Percentiles rank a stretch among this genome's conserved stretches.
phyloP scores from a whole-genome alignment of 1,140 invertebrate species.

The Grapholita molesta region DNA sequence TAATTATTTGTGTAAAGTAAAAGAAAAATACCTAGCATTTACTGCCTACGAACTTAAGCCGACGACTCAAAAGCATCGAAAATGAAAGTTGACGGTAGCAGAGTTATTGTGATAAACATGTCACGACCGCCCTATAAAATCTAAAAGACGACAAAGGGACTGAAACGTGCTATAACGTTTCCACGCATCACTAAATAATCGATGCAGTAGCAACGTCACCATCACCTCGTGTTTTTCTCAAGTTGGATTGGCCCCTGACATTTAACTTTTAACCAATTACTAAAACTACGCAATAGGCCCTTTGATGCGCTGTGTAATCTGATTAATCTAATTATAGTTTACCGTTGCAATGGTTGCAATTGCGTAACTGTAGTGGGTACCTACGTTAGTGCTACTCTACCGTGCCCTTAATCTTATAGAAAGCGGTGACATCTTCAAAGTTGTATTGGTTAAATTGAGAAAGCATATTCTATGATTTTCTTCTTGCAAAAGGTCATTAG shows the following conservation, averaged over 20 bases:
- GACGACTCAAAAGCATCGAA: too few relatives aligned
- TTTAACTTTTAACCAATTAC: background rate
- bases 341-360: background rate
- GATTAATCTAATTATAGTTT: background rate
- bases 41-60: too few relatives aligned
- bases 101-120: too few relatives aligned
- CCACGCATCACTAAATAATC: too few relatives aligned
- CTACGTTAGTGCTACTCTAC: background rate
- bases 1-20: too few relatives aligned
- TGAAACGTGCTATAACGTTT: too few relatives aligned
- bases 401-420: conserved; percentile 13
- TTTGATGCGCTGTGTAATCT: background rate
- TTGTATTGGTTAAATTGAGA: background rate
- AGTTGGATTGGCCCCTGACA: background rate
- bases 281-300: background rate
- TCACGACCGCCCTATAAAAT: too few relatives aligned
- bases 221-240: background rate
- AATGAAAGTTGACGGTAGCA: too few relatives aligned
- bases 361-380: background rate
- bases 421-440: background rate
- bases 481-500: background rate
- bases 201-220: too few relatives aligned
- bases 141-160: too few relatives aligned
- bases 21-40: too few relatives aligned
- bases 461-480: background rate